phyloP scores from a whole-genome alignment of 2,797 vertebrate genomes.

The Acipenser ruthenus region DNA sequence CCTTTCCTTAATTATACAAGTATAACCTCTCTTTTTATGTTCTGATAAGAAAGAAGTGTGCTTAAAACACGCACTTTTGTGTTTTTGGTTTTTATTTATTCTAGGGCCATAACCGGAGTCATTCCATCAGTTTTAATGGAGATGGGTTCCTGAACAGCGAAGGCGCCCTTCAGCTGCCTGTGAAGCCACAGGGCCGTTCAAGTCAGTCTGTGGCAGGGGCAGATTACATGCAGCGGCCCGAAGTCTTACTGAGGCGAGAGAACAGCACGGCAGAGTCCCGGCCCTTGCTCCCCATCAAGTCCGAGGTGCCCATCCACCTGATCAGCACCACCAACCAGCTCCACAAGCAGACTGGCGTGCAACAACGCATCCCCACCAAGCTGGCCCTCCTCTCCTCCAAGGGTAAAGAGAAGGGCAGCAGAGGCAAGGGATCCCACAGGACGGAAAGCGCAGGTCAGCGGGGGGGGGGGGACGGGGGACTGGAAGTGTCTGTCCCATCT shows the following conservation, averaged over 20 bases:
- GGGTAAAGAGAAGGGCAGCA: constrained; percentile 67
- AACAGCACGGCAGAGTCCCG: constrained; percentile 46
- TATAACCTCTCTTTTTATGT: too few species aligned
- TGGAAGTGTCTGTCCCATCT: neutral
- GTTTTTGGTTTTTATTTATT: too few species aligned
- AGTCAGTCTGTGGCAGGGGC: constrained; percentile 42
- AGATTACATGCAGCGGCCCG: constrained; percentile 66
- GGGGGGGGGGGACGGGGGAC: neutral
- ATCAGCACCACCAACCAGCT: constrained; percentile 93
- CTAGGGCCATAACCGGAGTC: constrained; percentile 51
- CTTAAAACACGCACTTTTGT: too few species aligned
- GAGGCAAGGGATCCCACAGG: constrained; percentile 73
- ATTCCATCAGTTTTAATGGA: constrained; percentile 76
- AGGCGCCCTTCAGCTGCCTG: constrained; percentile 23
- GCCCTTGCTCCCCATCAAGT: constrained; percentile 51
- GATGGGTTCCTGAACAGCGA: constrained; percentile 54
- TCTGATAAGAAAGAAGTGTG: too few species aligned
- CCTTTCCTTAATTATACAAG: too few species aligned
- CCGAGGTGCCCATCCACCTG: constrained; percentile 86
- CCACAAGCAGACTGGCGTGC: constrained; percentile 74
- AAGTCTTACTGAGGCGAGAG: constrained; percentile 64
- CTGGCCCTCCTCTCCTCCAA: constrained; percentile 67
- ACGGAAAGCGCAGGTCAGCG: constrained; percentile 75
- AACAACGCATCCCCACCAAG: constrained; percentile 96
- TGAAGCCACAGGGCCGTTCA: constrained; percentile 45